These are phyloP conservation scores for Heliconius eleuchia DNA, from an alignment of 1,140 invertebrate species.

Conservation along the genomic window DNA sequence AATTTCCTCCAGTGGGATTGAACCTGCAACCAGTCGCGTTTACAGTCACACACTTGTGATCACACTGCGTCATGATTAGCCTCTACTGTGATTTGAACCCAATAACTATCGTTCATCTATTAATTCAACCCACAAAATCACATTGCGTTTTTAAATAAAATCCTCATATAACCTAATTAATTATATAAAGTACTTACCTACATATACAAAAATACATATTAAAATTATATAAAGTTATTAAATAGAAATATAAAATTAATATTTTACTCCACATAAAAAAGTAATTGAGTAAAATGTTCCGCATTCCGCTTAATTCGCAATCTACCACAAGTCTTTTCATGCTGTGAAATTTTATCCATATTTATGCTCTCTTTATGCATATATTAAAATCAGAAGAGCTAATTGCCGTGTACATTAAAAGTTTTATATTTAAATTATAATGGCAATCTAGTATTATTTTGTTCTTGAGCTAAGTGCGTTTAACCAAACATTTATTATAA, in stretches of 20 bases:
- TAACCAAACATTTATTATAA: background rate
- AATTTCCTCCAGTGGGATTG: no score
- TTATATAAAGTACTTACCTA: no score
- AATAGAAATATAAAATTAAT: background rate
- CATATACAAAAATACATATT: background rate
- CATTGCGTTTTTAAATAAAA: no score
- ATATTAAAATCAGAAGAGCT: constrained; percentile 7
- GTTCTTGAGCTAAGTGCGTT: background rate
- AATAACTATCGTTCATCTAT: no score
- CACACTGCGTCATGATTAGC: no score
- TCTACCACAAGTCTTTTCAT: constrained; percentile 12
- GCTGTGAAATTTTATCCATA: constrained; percentile 12
- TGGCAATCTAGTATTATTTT: background rate
- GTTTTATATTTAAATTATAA: constrained; percentile 9
- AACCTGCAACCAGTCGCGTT: no score
- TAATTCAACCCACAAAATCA: no score
- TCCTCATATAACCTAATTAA: no score
- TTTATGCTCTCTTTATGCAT: constrained; percentile 12
- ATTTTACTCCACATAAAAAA: constrained; percentile 3
- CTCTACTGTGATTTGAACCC: no score
- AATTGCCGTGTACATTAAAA: constrained; percentile 11
- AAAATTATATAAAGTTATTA: background rate
- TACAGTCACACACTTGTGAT: no score
- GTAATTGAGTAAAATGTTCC: constrained; percentile 10
- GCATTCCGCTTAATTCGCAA: constrained; percentile 10